phyloP scores from a whole-genome alignment of 37 sponge, comb jelly and placozoan genomes.

The Aphrocallistes beatrix region DNA sequence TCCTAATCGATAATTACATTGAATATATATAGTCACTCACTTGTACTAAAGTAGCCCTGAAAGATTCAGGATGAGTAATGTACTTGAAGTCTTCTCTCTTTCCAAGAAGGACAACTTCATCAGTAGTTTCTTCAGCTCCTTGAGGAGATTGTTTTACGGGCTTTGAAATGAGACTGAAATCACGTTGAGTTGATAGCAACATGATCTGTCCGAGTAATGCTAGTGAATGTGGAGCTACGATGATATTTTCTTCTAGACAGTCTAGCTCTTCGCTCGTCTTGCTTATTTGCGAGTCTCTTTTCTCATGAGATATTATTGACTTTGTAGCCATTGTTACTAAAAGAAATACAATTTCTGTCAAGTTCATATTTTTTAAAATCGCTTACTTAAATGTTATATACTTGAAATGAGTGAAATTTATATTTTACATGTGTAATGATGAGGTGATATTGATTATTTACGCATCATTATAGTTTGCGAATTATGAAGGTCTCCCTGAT shows the following conservation, averaged over 20 bases:
- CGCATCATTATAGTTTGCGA: no score
- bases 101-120: not conserved
- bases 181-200: not conserved
- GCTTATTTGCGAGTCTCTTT: no score
- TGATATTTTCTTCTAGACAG: not conserved
- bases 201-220: not conserved
- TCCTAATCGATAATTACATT: not conserved
- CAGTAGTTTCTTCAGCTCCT: not conserved
- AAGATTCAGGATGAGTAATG: constrained; percentile 1
- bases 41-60: not conserved
- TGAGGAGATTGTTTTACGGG: not conserved
- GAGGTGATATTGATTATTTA: no score
- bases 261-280: not conserved
- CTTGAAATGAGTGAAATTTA: no score
- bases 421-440: no score
- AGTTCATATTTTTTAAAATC: no score
- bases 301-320: no score
- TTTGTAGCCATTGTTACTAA: no score
- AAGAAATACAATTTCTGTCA: no score
- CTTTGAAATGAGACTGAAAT: not conserved
- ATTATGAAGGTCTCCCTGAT: no score
- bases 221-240: not conserved
- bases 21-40: not conserved
- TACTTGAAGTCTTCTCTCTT: not conserved
- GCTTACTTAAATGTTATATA: no score